phyloP scores from a whole-genome alignment of 1,140 invertebrate genomes.

The Metaphire vulgaris region DNA sequence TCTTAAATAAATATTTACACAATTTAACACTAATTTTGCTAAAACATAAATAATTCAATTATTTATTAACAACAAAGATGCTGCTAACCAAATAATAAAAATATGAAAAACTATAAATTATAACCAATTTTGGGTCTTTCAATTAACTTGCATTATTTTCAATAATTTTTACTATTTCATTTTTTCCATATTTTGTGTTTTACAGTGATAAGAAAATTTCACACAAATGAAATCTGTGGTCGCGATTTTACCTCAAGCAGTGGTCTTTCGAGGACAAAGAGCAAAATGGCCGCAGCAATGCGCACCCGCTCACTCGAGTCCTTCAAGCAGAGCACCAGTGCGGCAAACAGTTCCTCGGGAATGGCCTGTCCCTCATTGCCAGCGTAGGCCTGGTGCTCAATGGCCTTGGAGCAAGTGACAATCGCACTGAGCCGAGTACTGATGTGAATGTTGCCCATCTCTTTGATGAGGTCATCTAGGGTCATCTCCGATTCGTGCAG shows the following conservation, averaged over 20 bases:
- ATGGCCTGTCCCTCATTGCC: conserved; percentile 20
- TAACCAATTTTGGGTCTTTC: too few relatives aligned
- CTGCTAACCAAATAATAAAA: too few relatives aligned
- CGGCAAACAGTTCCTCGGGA: conserved; percentile 44
- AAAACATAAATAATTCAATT: too few relatives aligned
- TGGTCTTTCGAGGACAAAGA: conserved; percentile 43
- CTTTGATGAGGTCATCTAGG: background rate
- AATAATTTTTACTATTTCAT: too few relatives aligned
- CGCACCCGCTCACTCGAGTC: conserved; percentile 42
- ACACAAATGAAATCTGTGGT: too few relatives aligned
- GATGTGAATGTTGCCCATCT: background rate
- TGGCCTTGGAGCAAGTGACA: background rate
- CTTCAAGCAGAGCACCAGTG: conserved; percentile 44
- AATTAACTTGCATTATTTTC: too few relatives aligned
- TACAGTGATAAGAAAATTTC: too few relatives aligned
- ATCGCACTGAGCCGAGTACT: background rate
- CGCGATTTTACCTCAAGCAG: conserved; percentile 38
- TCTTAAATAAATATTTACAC: too few relatives aligned
- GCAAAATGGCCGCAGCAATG: conserved; percentile 45
- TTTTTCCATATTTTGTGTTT: too few relatives aligned
- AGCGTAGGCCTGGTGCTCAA: background rate
- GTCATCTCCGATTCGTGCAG: background rate
- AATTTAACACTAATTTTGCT: background rate
- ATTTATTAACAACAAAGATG: too few relatives aligned
- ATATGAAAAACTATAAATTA: too few relatives aligned